Evolutionary conservation across 2,888 invertebrate genomes (phyloP).

Genomic region (Drosophila dives): DNA sequence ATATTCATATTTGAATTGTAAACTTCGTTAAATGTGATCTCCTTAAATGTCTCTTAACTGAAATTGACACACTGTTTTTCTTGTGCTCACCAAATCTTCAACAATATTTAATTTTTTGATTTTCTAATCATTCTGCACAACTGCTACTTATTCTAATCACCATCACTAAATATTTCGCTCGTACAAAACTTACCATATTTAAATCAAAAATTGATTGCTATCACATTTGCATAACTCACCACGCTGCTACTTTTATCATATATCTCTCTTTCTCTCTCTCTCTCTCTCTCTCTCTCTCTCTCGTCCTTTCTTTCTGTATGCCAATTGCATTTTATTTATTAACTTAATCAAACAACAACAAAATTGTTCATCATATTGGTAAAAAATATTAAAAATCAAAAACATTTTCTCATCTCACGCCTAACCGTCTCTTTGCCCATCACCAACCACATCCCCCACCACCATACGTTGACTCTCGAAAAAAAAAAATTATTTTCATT

Average conservation of each 20-base stretch:
- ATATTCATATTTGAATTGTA: neutral
- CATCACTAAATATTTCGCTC: neutral
- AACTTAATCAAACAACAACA: slow-evolving; percentile 11
- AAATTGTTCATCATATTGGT: slow-evolving; percentile 45
- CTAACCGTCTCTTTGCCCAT: slow-evolving; percentile 21
- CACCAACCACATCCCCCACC: slow-evolving; percentile 8
- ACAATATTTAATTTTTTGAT: neutral
- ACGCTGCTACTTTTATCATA: slow-evolving; percentile 35
- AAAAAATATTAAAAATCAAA: slow-evolving; percentile 48
- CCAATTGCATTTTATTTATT: slow-evolving; percentile 14
- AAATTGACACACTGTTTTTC: neutral
- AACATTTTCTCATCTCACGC: slow-evolving; percentile 66
- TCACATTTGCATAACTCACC: slow-evolving; percentile 21
- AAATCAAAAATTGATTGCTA: neutral
- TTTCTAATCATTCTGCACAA: slow-evolving; percentile 1
- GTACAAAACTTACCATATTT: neutral
- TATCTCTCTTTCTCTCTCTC: neutral
- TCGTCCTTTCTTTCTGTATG: slow-evolving; percentile 21
- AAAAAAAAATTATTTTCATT: slow-evolving; percentile 17
- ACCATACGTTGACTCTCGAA: slow-evolving; percentile 1
- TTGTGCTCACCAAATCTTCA: neutral
- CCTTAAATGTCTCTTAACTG: neutral
- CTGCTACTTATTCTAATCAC: neutral
- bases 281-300: slow-evolving; percentile 2
- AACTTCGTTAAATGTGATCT: neutral